Percentiles rank a stretch among this genome's conserved stretches.
phyloP scores from a whole-genome alignment of 1,140 invertebrate species.

The Ephestia elutella region DNA sequence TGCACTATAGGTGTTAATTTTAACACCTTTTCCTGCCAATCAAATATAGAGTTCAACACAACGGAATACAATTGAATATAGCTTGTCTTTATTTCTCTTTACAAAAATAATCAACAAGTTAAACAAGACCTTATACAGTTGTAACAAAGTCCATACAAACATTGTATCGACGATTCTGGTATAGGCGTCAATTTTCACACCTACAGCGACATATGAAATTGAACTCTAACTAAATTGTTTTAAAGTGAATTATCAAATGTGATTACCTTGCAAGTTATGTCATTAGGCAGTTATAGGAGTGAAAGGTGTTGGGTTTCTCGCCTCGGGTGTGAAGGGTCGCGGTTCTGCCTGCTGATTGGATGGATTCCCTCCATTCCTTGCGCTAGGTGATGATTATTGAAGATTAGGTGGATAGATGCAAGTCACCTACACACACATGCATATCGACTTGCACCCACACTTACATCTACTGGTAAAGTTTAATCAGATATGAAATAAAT shows the following conservation, averaged over 20 bases:
- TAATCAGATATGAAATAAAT: too few species aligned
- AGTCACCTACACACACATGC: neutral
- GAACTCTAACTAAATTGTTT: neutral
- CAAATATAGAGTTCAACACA: constrained; percentile 8
- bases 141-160: constrained; percentile 22
- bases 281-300: constrained; percentile 23
- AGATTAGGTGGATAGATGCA: constrained; percentile 12
- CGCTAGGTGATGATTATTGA: constrained; percentile 48
- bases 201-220: constrained; percentile 27
- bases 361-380: constrained; percentile 20
- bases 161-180: constrained; percentile 25
- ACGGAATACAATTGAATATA: constrained; percentile 14
- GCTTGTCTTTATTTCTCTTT: constrained; percentile 7
- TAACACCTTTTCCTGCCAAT: constrained; percentile 38
- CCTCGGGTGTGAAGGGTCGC: constrained; percentile 66
- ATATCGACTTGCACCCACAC: too few species aligned
- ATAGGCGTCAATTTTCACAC: constrained; percentile 72
- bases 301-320: constrained; percentile 68
- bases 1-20: constrained; percentile 58
- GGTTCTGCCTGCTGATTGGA: constrained; percentile 48
- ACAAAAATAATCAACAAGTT: constrained; percentile 15
- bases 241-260: constrained; percentile 25
- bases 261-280: constrained; percentile 16
- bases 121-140: constrained; percentile 26
- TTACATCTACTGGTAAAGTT: too few species aligned